Conservation (phyloP, 2,888 invertebrate species). For the Cabera pusaria region DNA sequence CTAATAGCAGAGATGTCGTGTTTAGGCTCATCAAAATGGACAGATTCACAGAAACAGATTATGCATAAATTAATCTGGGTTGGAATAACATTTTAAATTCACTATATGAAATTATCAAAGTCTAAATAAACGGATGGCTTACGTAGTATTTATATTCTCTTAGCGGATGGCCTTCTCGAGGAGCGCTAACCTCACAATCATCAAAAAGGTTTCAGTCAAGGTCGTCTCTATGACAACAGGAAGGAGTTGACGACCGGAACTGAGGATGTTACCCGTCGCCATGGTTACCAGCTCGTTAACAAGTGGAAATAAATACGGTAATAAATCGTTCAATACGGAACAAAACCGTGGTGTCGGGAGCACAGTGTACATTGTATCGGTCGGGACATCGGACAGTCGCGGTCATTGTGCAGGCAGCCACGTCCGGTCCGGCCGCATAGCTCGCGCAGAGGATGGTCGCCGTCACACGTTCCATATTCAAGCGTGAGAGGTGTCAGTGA, state of each 20-base stretch:
- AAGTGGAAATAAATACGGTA: constrained; percentile 3
- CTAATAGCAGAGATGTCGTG: too few species aligned
- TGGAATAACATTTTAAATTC: too few species aligned
- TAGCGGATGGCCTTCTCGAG: constrained; percentile 1
- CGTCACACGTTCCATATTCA: constrained; percentile 16
- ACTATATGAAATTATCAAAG: too few species aligned
- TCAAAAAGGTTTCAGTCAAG: constrained; percentile 20
- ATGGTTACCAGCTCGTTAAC: constrained; percentile 41
- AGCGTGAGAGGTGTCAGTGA: constrained; percentile 8
- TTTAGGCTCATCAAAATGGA: too few species aligned
- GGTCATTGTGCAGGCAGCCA: constrained; percentile 4
- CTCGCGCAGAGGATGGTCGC: constrained; percentile 15
- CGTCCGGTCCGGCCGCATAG: constrained; percentile 11
- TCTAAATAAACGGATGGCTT: too few species aligned
- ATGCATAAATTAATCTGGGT: too few species aligned
- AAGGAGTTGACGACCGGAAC: constrained; percentile 42
- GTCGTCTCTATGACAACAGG: constrained; percentile 32
- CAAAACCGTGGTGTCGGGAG: neutral
- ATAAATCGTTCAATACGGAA: neutral
- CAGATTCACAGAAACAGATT: too few species aligned
- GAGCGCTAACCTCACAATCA: constrained; percentile 6
- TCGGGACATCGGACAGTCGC: constrained; percentile 14
- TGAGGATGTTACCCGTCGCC: constrained; percentile 47
- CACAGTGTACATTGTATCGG: neutral
- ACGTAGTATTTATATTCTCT: too few species aligned